phyloP scores from a whole-genome alignment of 1,140 invertebrate genomes.

The Meteorus sp. region DNA sequence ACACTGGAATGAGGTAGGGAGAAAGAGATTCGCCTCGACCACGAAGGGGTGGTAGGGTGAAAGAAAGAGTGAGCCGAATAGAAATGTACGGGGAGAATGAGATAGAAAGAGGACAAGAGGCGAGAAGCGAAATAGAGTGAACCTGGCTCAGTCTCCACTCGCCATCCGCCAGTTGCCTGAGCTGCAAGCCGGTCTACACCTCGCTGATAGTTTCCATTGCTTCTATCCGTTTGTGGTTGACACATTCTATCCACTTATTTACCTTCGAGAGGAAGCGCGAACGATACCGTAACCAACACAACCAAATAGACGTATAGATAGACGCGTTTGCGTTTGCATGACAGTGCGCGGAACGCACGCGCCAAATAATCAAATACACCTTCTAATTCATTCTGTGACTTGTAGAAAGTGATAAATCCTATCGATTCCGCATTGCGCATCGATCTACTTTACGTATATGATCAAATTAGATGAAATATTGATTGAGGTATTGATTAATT shows the following conservation, averaged over 20 bases:
- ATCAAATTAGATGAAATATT: no score
- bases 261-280: slow-evolving; percentile 6
- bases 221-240: slow-evolving; percentile 20
- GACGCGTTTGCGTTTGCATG: no score
- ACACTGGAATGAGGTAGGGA: neutral
- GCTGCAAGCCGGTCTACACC: slow-evolving; percentile 33
- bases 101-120: slow-evolving; percentile 15
- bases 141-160: slow-evolving; percentile 31
- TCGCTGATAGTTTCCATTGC: slow-evolving; percentile 31
- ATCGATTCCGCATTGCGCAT: no score
- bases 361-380: no score
- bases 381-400: no score
- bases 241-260: slow-evolving; percentile 20
- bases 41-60: neutral
- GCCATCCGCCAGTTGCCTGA: slow-evolving; percentile 32
- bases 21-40: slow-evolving; percentile 1
- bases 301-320: no score
- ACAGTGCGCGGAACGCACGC: neutral
- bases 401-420: no score
- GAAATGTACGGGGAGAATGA: neutral
- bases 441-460: no score
- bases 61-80: slow-evolving; percentile 9
- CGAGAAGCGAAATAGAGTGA: slow-evolving; percentile 25
- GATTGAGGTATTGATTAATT: no score
- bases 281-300: no score